Evolutionary conservation across 2,113 vertebrate genomes (phyloP).

Genomic region (Zosterops hypoxanthus): DNA sequence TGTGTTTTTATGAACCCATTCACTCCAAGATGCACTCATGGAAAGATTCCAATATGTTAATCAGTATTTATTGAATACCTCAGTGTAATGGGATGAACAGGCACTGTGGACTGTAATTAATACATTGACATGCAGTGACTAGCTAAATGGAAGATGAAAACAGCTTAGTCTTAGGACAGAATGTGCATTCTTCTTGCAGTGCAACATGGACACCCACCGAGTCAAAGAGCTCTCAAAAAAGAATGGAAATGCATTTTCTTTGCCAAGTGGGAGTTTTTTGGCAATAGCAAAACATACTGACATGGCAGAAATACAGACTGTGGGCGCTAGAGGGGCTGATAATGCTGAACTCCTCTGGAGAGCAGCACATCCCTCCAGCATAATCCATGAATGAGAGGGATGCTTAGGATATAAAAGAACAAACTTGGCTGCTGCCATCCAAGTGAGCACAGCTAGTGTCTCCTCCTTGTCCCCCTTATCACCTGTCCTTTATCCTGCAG

Average conservation of each 20-base stretch:
- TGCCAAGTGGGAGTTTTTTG: background rate
- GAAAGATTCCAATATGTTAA: background rate
- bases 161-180: background rate
- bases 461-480: background rate
- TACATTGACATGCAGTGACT: background rate
- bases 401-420: background rate
- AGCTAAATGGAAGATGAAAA: conserved; percentile 20
- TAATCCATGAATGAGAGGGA: background rate
- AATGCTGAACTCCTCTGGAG: background rate
- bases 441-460: background rate
- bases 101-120: conserved; percentile 4
- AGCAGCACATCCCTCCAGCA: background rate
- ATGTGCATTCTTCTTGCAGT: background rate
- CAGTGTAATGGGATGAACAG: background rate
- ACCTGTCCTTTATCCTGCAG: background rate
- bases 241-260: background rate
- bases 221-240: background rate
- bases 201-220: background rate
- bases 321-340: background rate
- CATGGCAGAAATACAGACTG: background rate
- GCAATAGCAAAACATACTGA: background rate
- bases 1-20: background rate
- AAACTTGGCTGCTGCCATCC: background rate
- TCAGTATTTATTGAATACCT: conserved; percentile 42
- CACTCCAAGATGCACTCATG: background rate